Base-by-base conservation (phyloP, 2,888 invertebrate species). In the Helleia helle region DNA sequence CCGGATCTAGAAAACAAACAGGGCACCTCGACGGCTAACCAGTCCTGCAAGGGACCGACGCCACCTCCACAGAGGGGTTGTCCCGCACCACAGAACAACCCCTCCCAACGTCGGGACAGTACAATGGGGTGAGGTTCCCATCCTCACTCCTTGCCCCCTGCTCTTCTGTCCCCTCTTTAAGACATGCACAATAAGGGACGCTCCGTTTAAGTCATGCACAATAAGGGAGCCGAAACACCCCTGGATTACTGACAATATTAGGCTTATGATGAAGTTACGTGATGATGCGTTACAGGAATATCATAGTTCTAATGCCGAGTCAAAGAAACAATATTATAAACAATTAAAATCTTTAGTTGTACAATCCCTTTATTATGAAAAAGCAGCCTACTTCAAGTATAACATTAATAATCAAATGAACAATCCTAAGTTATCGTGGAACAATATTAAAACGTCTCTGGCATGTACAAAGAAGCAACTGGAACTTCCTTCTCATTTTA, bases 351-450 rank as follows among this genome's bases (percentile, higher is more conserved):
- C 9, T n/a, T 9, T 31, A 1, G 31, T 40, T 4, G 25, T n/a
- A 3, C 15, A 11, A 4, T 25, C 40, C 7, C 3, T 27, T 4
- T 34, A 15, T 8, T 31, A 24, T 26, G 34, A 34, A 40, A 34
- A 25, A 7, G 5, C 8, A 2, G 40, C 27, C 2, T 40, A 25
- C 9, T 40, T 17, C 34, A 14, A 34, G 4, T 7, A 15, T 13
- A 15, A 34, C 15, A 15, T 40, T 2, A 40, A 40, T 15, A 15
- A 34, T n/a, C 40, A 34, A 5, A 11, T 14, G n/a, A 11, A 26
- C 15, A 26, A 17, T 1, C 40, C 34, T 7, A 22, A 17, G 4
- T 8, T 6, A 9, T 17, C 40, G 2, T 40, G 34, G 40, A 31
- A 40, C 25, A 25, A 26, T 6, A 12, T 40, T 2, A 40, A 40